phyloP scores from a whole-genome alignment of 2,113 vertebrate species.

The Tetrao urogallus region DNA sequence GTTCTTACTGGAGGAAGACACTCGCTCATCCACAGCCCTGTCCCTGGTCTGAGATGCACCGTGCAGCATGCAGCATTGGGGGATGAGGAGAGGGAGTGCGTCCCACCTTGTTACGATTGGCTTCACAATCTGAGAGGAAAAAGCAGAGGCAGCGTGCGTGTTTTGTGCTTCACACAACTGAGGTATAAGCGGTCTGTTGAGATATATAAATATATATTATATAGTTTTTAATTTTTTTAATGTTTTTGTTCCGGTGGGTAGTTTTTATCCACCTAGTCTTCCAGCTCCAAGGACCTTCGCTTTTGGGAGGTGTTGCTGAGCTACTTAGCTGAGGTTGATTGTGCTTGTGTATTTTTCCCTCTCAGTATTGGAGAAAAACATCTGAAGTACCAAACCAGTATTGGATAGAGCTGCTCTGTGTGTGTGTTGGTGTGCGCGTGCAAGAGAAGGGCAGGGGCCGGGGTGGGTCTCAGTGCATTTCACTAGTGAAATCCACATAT shows the following conservation, averaged over 20 bases:
- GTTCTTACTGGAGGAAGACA: conserved; percentile 78
- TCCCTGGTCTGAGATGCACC: conserved; percentile 62
- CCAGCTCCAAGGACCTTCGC: conserved; percentile 56
- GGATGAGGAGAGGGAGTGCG: background rate
- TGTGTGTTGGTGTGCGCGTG: background rate
- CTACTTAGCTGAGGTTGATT: conserved; percentile 10
- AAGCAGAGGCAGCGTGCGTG: background rate
- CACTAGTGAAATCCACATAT: background rate
- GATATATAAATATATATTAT: conserved; percentile 41
- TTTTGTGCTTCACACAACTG: background rate
- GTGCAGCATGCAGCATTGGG: conserved; percentile 5
- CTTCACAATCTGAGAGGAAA: background rate
- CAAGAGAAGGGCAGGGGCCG: background rate
- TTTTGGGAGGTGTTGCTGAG: conserved; percentile 55
- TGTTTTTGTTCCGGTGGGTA: conserved; percentile 8
- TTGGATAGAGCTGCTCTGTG: background rate
- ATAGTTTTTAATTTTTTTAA: background rate
- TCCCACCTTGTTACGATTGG: background rate
- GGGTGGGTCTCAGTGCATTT: background rate
- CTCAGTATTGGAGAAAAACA: conserved; percentile 32
- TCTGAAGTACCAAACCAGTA: conserved; percentile 55
- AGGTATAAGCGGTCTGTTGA: background rate
- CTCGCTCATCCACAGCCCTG: conserved; percentile 58
- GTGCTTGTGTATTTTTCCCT: conserved; percentile 37
- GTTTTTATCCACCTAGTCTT: conserved; percentile 46